Conservation (phyloP, 2,797 vertebrate genomes). For the Chelon labrosus region DNA sequence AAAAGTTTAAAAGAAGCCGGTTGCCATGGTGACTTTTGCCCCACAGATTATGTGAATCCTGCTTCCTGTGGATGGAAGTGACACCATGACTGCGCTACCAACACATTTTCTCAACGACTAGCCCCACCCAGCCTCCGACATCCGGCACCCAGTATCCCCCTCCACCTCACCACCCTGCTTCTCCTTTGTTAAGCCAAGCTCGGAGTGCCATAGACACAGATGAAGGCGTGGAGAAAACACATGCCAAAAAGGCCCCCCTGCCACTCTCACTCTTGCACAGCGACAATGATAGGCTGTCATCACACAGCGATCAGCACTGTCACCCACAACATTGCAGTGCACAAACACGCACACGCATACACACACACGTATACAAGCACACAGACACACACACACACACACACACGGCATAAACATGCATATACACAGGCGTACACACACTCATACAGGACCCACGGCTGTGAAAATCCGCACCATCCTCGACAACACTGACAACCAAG, state of each 20-base stretch:
- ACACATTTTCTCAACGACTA: slow-evolving; percentile 67
- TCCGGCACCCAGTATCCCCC: slow-evolving; percentile 46
- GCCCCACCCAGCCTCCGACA: slow-evolving; percentile 75
- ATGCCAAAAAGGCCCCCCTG: slow-evolving; percentile 83
- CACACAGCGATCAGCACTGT: slow-evolving; percentile 85
- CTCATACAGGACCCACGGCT: slow-evolving; percentile 78
- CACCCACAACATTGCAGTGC: slow-evolving; percentile 81
- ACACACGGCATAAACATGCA: slow-evolving; percentile 43
- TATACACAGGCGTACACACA: slow-evolving; percentile 43
- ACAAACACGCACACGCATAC: slow-evolving; percentile 67
- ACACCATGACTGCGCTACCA: slow-evolving; percentile 66
- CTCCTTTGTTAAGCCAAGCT: slow-evolving; percentile 83
- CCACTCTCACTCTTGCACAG: slow-evolving; percentile 86
- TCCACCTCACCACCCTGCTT: slow-evolving; percentile 67
- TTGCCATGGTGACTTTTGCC: slow-evolving; percentile 64
- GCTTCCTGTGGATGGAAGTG: slow-evolving; percentile 72
- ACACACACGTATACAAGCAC: slow-evolving; percentile 53
- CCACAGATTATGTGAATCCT: slow-evolving; percentile 52
- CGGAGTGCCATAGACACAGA: slow-evolving; percentile 82
- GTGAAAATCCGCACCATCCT: slow-evolving; percentile 84
- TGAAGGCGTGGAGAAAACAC: slow-evolving; percentile 85
- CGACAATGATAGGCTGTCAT: slow-evolving; percentile 86
- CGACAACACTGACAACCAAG: slow-evolving; percentile 86
- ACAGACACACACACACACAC: slow-evolving; percentile 46
- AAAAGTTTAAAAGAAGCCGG: slow-evolving; percentile 46